A percentile compares a stretch with the other conserved stretches of the same genome.
These are phyloP conservation scores for Clupea harengus DNA, from an alignment of 2,113 vertebrate genomes.

Conservation along the genomic window DNA sequence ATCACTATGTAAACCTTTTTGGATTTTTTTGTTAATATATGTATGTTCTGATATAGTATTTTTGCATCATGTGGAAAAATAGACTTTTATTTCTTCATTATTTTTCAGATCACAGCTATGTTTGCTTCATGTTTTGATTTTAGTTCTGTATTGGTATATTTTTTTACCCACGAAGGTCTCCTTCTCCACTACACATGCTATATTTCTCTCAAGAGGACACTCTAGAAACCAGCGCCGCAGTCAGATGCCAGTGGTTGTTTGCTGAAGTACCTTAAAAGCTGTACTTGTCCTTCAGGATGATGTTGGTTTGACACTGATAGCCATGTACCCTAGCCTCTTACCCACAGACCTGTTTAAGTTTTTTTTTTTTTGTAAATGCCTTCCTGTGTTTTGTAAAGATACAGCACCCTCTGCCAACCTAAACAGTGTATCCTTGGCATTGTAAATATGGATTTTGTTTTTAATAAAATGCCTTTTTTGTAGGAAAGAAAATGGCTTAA, in stretches of 20 bases:
- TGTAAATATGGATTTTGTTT: constrained; percentile 77
- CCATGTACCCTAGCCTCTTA: background rate
- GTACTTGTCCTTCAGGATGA: constrained; percentile 18
- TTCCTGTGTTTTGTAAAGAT: constrained; percentile 60
- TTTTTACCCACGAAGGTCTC: constrained; percentile 26
- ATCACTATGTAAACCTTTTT: background rate
- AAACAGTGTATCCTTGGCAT: constrained; percentile 54
- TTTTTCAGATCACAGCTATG: constrained; percentile 21
- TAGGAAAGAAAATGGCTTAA: constrained; percentile 25
- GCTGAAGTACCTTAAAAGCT: background rate
- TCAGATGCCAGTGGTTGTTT: background rate
- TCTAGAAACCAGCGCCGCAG: background rate
- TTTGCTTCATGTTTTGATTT: constrained; percentile 1
- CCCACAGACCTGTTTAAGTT: background rate
- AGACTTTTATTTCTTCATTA: constrained; percentile 12
- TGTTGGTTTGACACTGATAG: constrained; percentile 15
- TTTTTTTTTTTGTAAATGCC: constrained; percentile 46
- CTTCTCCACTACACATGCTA: constrained; percentile 11
- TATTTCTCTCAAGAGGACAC: background rate
- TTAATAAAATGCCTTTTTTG: constrained; percentile 74
- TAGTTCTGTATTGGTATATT: background rate
- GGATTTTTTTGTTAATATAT: background rate
- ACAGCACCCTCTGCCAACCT: constrained; percentile 51
- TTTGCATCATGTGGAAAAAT: constrained; percentile 2
- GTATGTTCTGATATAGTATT: constrained; percentile 3